These are phyloP conservation scores for Haliclona indistincta DNA, from an alignment of 37 sponge, comb jelly and placozoan genomes.

Conservation along the genomic window DNA sequence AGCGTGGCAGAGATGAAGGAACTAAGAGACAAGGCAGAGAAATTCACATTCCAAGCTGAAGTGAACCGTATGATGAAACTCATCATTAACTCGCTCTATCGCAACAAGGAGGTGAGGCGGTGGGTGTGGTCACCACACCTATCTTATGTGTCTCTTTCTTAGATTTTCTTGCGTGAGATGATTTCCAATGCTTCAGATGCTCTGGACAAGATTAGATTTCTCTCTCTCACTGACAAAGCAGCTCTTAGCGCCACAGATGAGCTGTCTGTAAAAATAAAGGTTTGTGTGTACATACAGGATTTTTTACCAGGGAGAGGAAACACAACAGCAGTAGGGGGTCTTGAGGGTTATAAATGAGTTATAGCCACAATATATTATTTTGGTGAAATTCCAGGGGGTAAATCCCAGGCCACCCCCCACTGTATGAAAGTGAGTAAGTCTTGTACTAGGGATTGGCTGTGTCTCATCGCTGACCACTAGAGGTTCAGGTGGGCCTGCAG, in stretches of 20 bases:
- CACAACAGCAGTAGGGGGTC: too few relatives aligned
- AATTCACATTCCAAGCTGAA: conserved; percentile 93
- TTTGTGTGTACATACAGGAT: too few relatives aligned
- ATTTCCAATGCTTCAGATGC: conserved; percentile 99
- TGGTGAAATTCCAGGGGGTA: too few relatives aligned
- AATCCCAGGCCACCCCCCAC: too few relatives aligned
- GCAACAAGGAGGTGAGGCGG: conserved; percentile 94
- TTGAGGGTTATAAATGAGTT: too few relatives aligned
- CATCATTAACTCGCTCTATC: conserved; percentile 98
- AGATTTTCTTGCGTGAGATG: conserved; percentile 97
- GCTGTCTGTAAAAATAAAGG: conserved; percentile 93
- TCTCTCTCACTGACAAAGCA: conserved; percentile 92
- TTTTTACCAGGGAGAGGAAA: too few relatives aligned
- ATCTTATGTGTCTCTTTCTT: background rate
- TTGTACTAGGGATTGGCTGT: too few relatives aligned
- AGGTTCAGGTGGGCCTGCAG: too few relatives aligned
- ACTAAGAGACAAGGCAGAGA: conserved; percentile 90
- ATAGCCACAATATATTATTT: too few relatives aligned
- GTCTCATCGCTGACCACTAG: too few relatives aligned
- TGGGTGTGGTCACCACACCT: background rate
- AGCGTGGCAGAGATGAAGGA: conserved; percentile 97
- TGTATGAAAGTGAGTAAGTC: too few relatives aligned
- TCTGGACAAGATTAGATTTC: conserved; percentile 97
- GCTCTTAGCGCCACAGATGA: conserved; percentile 82
- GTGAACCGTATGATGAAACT: conserved; percentile 99